A percentile compares a stretch with the other conserved stretches of the same genome.
These are phyloP conservation scores for Cardiocondyla obscurior DNA, from an alignment of 1,140 invertebrate species.

Conservation along the genomic window DNA sequence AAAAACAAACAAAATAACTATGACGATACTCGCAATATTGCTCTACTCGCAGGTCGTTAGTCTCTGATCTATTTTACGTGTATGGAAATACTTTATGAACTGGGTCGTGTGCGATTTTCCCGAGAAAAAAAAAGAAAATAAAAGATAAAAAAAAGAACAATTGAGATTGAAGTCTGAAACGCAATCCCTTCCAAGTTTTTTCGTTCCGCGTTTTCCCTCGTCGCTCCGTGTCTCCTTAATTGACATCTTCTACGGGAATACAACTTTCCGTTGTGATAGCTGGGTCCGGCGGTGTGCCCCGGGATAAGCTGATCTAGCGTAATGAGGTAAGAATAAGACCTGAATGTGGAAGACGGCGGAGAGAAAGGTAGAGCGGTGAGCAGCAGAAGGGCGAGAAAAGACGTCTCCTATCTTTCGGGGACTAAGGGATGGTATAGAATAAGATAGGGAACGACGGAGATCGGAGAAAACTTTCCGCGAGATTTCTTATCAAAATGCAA, in stretches of 20 bases:
- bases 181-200: slow-evolving; percentile 11
- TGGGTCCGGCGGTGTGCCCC: background rate
- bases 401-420: slow-evolving; percentile 48
- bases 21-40: background rate
- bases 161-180: slow-evolving; percentile 18
- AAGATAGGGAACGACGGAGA: slow-evolving; percentile 68
- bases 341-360: slow-evolving; percentile 15
- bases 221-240: slow-evolving; percentile 48
- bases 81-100: background rate
- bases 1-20: too few relatives aligned
- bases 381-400: slow-evolving; percentile 11
- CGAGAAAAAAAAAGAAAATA: background rate
- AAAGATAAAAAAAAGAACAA: background rate
- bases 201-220: slow-evolving; percentile 4
- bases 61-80: background rate
- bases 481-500: slow-evolving; percentile 85
- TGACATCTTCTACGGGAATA: slow-evolving; percentile 24
- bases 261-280: slow-evolving; percentile 10
- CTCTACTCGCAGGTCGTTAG: background rate
- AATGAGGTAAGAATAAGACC: slow-evolving; percentile 83
- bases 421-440: slow-evolving; percentile 37
- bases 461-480: slow-evolving; percentile 78
- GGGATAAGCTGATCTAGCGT: slow-evolving; percentile 79
- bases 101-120: slow-evolving; percentile 2
- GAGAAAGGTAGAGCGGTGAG: slow-evolving; percentile 5